Percentiles rank a stretch among this genome's conserved stretches.
Evolutionary conservation across 2,888 invertebrate species (phyloP).

Genomic region (Acrocyrtus sp.): DNA sequence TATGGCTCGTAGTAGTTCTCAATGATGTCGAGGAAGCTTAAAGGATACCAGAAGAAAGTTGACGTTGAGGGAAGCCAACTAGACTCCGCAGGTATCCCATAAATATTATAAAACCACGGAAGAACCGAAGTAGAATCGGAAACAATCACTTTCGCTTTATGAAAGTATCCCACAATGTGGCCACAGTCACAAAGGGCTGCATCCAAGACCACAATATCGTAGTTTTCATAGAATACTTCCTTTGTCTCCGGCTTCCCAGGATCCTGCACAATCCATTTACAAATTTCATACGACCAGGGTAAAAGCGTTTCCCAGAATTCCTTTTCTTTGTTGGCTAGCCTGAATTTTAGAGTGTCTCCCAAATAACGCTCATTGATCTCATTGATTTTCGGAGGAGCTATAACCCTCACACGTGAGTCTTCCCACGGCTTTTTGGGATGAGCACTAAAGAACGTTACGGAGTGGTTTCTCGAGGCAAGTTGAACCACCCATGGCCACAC

Average conservation of each 20-base stretch:
- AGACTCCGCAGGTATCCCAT: slow-evolving; percentile 44
- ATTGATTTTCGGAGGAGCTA: slow-evolving; percentile 25
- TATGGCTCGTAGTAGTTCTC: slow-evolving; percentile 22
- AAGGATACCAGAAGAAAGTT: slow-evolving; percentile 22
- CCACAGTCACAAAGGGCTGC: slow-evolving; percentile 51
- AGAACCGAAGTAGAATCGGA: slow-evolving; percentile 35
- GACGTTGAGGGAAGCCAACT: slow-evolving; percentile 33
- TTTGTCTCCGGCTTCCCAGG: slow-evolving; percentile 7
- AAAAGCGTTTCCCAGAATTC: slow-evolving; percentile 8
- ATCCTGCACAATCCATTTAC: slow-evolving; percentile 24
- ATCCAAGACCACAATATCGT: slow-evolving; percentile 47
- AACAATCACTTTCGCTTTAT: slow-evolving; percentile 48
- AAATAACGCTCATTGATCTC: slow-evolving; percentile 25
- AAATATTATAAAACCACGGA: slow-evolving; percentile 45
- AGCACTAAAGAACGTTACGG: slow-evolving; percentile 29
- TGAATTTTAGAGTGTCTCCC: neutral
- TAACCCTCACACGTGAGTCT: slow-evolving; percentile 11
- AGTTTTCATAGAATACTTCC: slow-evolving; percentile 11
- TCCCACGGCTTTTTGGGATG: slow-evolving; percentile 31
- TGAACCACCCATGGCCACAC: slow-evolving; percentile 25
- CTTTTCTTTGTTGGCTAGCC: slow-evolving; percentile 10
- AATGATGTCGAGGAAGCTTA: slow-evolving; percentile 16
- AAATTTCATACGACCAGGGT: slow-evolving; percentile 27
- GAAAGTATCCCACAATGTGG: slow-evolving; percentile 37
- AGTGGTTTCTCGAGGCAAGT: slow-evolving; percentile 33